Evolutionary conservation across 2,888 invertebrate species (phyloP), one percentile per base, ranked within the genome.

Genomic region (Eremobia ochroleuca): DNA sequence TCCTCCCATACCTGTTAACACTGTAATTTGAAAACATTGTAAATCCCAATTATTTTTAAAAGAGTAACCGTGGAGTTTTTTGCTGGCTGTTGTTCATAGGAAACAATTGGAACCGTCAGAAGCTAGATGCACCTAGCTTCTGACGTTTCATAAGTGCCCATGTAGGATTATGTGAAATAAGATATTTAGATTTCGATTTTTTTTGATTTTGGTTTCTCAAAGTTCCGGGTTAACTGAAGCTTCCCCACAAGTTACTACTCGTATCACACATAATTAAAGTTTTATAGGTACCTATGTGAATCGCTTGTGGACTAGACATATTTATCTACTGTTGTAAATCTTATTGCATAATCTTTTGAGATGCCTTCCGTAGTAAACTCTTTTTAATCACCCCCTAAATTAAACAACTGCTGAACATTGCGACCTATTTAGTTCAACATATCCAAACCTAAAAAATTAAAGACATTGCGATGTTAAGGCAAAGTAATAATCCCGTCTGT

Each of bases 361-460:
- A 37, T 73, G 15, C n/a, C 49, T 40, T 37, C 55, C 4, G 40
- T 59, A 80, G 49, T 59, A 40, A 61, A n/a, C 46, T 52, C 4
- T 37, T n/a, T 71, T 55, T 61, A 62, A 74, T 74, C 0, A 61
- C 34, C 25, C 9, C 5, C 9, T 34, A 72, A 77, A 70, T 31
- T 46, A 11, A 28, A 25, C 34, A 43, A 25, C 0, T 34, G 5
- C 8, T 43, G 6, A 15, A 74, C 37, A 55, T 37, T 37, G 5
- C 18, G 6, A 31, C 21, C 31, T 37, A 18, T 55, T n/a, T 55
- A 55, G 55, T 28, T n/a, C 52, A 0, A 28, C 55, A 55, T 55
- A n/a, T n/a, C n/a, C 13, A 55, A 55, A 5, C 9, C 4, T 0
- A 72, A 71, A 71, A n/a, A 18, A 46, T 43, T 34, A 34, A 34